Evolutionary conservation across 2,113 vertebrate genomes (phyloP).

Genomic region (Bagarius yarrelli): DNA sequence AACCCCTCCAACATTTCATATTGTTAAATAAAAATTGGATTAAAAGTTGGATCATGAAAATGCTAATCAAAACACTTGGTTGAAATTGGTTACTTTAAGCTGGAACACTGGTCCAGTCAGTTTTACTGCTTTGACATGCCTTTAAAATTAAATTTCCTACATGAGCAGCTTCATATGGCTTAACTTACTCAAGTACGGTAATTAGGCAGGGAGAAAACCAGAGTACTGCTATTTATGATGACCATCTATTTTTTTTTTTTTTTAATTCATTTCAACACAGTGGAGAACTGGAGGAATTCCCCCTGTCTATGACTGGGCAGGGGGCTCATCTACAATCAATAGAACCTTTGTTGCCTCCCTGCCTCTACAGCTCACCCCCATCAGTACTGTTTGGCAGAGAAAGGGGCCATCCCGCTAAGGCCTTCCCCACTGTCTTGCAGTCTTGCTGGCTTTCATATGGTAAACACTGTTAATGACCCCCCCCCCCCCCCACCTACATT

Average conservation of each 20-base stretch:
- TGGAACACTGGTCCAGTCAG: not conserved
- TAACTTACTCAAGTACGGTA: conserved; percentile 26
- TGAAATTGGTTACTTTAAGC: not conserved
- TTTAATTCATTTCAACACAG: conserved; percentile 44
- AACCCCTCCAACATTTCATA: not conserved
- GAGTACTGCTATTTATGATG: conserved; percentile 27
- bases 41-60: not conserved
- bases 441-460: conserved; percentile 82
- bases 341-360: conserved; percentile 48
- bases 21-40: not conserved
- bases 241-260: conserved; percentile 21
- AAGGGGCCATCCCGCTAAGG: conserved; percentile 75
- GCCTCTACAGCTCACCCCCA: conserved; percentile 22
- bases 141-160: conserved; percentile 2
- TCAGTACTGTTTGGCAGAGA: conserved; percentile 67
- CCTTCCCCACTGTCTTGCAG: conserved; percentile 74
- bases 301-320: conserved; percentile 44
- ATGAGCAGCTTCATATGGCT: conserved; percentile 28
- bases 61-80: not conserved
- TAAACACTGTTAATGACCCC: conserved; percentile 78
- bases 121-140: not conserved
- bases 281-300: conserved; percentile 47
- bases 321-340: conserved; percentile 48
- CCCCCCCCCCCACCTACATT: conserved; percentile 41
- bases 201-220: conserved; percentile 28